A percentile compares a stretch with the other conserved stretches of the same genome.
phyloP scores from a whole-genome alignment of 2,797 vertebrate genomes.

The Leucoraja ocellata region DNA sequence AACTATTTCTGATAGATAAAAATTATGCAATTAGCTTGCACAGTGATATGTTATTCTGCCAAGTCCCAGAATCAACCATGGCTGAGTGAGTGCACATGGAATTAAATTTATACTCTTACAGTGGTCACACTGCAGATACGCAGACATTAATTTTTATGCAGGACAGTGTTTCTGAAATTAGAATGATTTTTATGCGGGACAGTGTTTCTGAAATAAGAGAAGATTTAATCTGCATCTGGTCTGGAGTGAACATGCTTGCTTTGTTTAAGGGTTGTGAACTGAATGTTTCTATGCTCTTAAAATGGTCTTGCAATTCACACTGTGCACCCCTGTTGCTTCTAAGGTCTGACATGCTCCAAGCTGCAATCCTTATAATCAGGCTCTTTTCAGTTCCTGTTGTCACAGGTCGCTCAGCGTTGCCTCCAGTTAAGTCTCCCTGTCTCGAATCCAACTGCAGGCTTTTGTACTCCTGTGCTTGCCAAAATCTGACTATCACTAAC shows the following conservation, averaged over 20 bases:
- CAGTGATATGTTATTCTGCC: no score
- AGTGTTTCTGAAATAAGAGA: neutral
- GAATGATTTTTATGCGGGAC: neutral
- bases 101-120: neutral
- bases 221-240: neutral
- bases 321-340: neutral
- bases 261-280: neutral
- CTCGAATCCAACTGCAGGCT: slow-evolving; percentile 25
- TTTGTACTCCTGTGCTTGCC: slow-evolving; percentile 1
- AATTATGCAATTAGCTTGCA: neutral
- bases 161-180: neutral
- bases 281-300: neutral
- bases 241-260: no score
- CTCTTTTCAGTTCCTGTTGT: slow-evolving; percentile 35
- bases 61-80: neutral
- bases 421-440: slow-evolving; percentile 33
- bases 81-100: neutral
- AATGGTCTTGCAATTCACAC: neutral
- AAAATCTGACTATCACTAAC: slow-evolving; percentile 32
- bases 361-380: slow-evolving; percentile 21
- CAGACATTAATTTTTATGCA: neutral
- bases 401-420: slow-evolving; percentile 20
- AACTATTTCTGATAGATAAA: neutral
- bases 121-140: neutral
- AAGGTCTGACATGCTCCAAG: neutral